Evolutionary conservation across 2,888 invertebrate genomes (phyloP).

Genomic region (Cephalotes varians): DNA sequence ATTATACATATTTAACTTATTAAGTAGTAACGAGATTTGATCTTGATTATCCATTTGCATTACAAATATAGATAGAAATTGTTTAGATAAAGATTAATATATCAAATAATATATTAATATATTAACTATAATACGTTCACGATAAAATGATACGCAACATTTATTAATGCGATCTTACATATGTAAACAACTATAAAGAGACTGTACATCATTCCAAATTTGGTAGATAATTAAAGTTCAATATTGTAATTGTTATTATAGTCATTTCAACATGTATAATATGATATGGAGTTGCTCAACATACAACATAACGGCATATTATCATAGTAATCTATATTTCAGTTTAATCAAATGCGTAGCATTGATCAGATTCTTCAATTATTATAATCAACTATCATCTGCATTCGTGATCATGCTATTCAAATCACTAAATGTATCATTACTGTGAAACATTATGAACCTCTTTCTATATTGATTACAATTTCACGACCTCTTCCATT

Average conservation of each 20-base stretch:
- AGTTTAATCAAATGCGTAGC: conserved; percentile 6
- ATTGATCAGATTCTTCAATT: conserved; percentile 26
- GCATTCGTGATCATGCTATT: conserved; percentile 36
- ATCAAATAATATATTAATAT: background rate
- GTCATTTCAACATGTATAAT: background rate
- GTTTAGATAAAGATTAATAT: no score
- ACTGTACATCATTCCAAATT: background rate
- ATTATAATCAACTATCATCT: conserved; percentile 31
- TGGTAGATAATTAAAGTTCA: conserved; percentile 7
- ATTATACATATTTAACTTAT: no score
- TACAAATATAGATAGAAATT: no score
- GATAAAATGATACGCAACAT: background rate
- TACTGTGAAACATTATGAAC: conserved; percentile 1
- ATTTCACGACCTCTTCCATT: conserved; percentile 28
- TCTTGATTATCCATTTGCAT: no score
- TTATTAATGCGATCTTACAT: background rate
- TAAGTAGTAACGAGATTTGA: no score
- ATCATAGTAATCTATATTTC: conserved; percentile 24
- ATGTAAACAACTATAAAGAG: background rate
- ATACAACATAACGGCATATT: conserved; percentile 17
- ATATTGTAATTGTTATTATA: background rate
- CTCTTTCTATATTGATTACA: conserved; percentile 35
- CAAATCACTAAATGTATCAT: conserved; percentile 2
- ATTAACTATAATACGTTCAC: background rate
- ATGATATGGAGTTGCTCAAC: background rate